Evolutionary conservation across 35 echinoderm and acorn worm genomes (phyloP).

Genomic region (Nesometra sesokonis): DNA sequence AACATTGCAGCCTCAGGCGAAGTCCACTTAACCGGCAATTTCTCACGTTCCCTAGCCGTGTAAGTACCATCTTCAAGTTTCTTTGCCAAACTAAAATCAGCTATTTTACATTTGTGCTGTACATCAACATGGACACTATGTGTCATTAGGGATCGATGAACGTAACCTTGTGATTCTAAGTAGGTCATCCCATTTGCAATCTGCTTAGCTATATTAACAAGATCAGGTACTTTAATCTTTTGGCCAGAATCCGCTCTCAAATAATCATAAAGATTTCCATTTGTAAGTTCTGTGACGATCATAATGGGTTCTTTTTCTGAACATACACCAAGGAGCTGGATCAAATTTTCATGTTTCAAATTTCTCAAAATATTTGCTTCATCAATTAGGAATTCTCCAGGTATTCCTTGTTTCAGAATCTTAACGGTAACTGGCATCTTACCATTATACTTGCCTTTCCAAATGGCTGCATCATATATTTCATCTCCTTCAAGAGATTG

Average conservation of each 20-base stretch:
- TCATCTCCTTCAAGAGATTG: no score
- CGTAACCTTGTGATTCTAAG: slow-evolving; percentile 44
- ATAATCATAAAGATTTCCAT: no score
- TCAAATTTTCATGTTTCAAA: not conserved
- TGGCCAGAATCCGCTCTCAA: no score
- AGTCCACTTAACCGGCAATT: slow-evolving; percentile 56
- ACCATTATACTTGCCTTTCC: not conserved
- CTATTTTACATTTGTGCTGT: slow-evolving; percentile 53
- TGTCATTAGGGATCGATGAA: slow-evolving; percentile 77
- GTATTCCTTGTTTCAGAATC: not conserved
- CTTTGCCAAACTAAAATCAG: slow-evolving; percentile 80
- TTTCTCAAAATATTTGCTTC: not conserved
- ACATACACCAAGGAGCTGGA: not conserved
- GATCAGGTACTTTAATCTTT: no score
- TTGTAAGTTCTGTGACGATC: no score
- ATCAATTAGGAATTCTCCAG: not conserved
- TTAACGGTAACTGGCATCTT: not conserved
- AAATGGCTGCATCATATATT: no score
- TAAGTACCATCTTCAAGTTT: slow-evolving; percentile 64
- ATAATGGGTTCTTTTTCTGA: not conserved
- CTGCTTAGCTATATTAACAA: no score
- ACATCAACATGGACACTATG: slow-evolving; percentile 59
- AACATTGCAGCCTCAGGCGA: slow-evolving; percentile 41
- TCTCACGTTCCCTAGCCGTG: slow-evolving; percentile 56
- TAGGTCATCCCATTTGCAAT: slow-evolving; percentile 54